These are phyloP conservation scores for Eubasilissa regina DNA, from an alignment of 1,140 invertebrate species.

Conservation along the genomic window DNA sequence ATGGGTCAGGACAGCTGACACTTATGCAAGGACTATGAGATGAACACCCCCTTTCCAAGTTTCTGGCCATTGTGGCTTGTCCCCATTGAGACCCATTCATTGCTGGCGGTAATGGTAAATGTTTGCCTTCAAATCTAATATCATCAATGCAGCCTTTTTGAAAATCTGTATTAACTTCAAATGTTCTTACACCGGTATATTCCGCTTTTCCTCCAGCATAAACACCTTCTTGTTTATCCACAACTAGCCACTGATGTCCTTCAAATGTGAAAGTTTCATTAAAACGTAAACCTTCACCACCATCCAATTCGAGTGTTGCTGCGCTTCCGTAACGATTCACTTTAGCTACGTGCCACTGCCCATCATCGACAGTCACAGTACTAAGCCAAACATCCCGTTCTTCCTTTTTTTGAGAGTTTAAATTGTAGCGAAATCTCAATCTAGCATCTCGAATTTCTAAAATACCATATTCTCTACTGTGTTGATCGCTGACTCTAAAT, in stretches of 20 bases:
- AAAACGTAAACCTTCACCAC: conserved; percentile 80
- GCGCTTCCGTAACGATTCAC: conserved; percentile 77
- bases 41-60: conserved; percentile 72
- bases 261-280: conserved; percentile 78
- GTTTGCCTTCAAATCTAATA: conserved; percentile 75
- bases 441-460: conserved; percentile 77
- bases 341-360: conserved; percentile 81
- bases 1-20: conserved; percentile 74
- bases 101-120: conserved; percentile 76
- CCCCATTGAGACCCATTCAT: conserved; percentile 78
- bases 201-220: conserved; percentile 80
- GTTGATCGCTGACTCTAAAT: conserved; percentile 77
- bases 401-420: conserved; percentile 76
- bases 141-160: conserved; percentile 72
- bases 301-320: conserved; percentile 78
- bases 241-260: conserved; percentile 76
- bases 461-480: conserved; percentile 78
- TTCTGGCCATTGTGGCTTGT: conserved; percentile 72
- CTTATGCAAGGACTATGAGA: conserved; percentile 77
- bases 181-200: conserved; percentile 76
- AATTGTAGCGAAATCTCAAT: conserved; percentile 76
- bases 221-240: conserved; percentile 79
- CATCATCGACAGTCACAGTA: conserved; percentile 77
- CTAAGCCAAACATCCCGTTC: conserved; percentile 75
- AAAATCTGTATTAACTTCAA: conserved; percentile 78